A percentile compares a stretch with the other conserved stretches of the same genome.
These are phyloP conservation scores for Eueides isabella DNA, from an alignment of 1,140 invertebrate genomes.

Conservation along the genomic window DNA sequence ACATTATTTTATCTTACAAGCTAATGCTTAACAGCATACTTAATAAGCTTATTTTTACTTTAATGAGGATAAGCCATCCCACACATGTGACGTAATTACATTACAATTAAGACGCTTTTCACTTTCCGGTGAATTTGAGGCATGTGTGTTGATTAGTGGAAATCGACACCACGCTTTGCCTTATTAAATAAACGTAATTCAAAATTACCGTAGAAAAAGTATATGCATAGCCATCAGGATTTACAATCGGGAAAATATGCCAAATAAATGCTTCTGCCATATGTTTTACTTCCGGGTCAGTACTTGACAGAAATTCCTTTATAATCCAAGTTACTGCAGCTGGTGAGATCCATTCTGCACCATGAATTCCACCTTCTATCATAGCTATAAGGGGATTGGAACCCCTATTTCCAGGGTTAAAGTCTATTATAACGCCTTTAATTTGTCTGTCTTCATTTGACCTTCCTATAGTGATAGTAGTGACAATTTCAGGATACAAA, in stretches of 20 bases:
- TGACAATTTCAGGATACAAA: slow-evolving; percentile 44
- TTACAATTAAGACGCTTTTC: too few relatives aligned
- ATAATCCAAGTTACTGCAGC: slow-evolving; percentile 49
- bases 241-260: slow-evolving; percentile 50
- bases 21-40: too few relatives aligned
- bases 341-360: slow-evolving; percentile 52
- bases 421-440: slow-evolving; percentile 47
- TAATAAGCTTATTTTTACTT: too few relatives aligned
- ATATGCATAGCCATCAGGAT: slow-evolving; percentile 49
- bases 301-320: slow-evolving; percentile 51
- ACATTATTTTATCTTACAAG: too few relatives aligned
- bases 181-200: too few relatives aligned
- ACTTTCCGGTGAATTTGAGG: too few relatives aligned
- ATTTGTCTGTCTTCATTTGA: slow-evolving; percentile 46
- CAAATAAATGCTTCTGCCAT: slow-evolving; percentile 50
- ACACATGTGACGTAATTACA: too few relatives aligned
- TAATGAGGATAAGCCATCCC: too few relatives aligned
- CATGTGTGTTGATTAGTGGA: too few relatives aligned
- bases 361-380: slow-evolving; percentile 48
- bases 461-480: slow-evolving; percentile 41
- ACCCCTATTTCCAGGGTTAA: slow-evolving; percentile 33
- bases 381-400: slow-evolving; percentile 45
- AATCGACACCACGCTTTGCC: too few relatives aligned
- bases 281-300: slow-evolving; percentile 39
- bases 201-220: slow-evolving; percentile 46